These are phyloP conservation scores for Camelus bactrianus DNA, from an alignment of 2,113 vertebrate species.

Conservation along the genomic window DNA sequence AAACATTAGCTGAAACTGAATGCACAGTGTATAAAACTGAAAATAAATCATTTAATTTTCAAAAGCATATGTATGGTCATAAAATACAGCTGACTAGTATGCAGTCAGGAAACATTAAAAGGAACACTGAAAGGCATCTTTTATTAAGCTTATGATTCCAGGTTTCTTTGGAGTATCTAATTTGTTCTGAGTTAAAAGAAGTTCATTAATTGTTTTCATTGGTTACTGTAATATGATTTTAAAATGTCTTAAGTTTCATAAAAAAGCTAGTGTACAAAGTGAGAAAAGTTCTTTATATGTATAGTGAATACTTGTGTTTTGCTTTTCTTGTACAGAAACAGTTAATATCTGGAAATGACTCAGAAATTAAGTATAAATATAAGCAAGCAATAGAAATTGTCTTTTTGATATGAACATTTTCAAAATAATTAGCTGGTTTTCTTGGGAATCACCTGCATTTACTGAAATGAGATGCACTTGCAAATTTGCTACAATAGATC, in stretches of 20 bases:
- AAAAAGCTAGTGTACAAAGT: conserved; percentile 9
- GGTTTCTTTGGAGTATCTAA: background rate
- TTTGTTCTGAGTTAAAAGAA: conserved; percentile 32
- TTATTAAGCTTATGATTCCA: background rate
- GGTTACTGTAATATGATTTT: conserved; percentile 39
- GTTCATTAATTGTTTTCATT: conserved; percentile 43
- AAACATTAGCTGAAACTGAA: conserved; percentile 26
- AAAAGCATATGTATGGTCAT: background rate
- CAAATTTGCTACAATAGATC: background rate
- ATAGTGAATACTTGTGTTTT: conserved; percentile 19
- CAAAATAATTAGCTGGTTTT: conserved; percentile 49
- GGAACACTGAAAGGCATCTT: background rate
- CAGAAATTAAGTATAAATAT: background rate
- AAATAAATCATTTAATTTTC: conserved; percentile 54
- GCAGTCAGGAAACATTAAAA: conserved; percentile 41
- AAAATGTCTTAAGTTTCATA: conserved; percentile 7
- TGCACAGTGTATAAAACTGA: background rate
- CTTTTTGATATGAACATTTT: conserved; percentile 45
- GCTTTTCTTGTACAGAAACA: conserved; percentile 4
- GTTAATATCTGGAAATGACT: conserved; percentile 10
- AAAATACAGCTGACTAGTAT: background rate
- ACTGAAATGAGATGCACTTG: conserved; percentile 39
- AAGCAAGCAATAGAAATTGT: conserved; percentile 1
- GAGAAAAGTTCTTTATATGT: background rate
- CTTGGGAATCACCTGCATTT: conserved; percentile 5